Evolutionary conservation across 2,797 vertebrate genomes (phyloP), one percentile per base, ranked within the genome.

Genomic region (Alcedo atthis): DNA sequence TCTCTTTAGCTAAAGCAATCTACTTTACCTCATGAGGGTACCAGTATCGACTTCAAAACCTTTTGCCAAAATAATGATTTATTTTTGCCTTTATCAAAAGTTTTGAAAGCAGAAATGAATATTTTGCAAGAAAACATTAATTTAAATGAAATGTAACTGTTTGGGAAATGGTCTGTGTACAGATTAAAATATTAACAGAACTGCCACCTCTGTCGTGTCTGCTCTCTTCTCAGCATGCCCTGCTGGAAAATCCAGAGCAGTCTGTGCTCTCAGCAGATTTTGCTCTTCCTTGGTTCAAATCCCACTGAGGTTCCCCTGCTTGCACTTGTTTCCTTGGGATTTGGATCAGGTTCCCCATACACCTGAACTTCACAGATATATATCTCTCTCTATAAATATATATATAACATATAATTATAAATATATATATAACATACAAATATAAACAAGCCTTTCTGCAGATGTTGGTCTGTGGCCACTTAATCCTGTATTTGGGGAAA

Each of bases 31-130:
- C 97, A 98, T n/a, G n/a, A n/a, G n/a, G n/a, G n/a, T n/a, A n/a
- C 98, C 98, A 98, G 93, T 94, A 95, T 97, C 96, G 61, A 98
- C 96, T 98, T 98, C 96, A 97, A 98, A 97, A 98, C 97, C 97
- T 98, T 98, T 99, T 99, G 98, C 98, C 98, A 98, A 98, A 98
- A 98, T 97, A 96, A 97, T 96, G 97, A 96, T 98, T 98, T 98
- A 98, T 98, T 99, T 99, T 99, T 98, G 97, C 97, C 97, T 98
- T 98, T 97, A 94, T 97, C 95, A 97, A 92, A 87, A 94, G 94
- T 97, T 97, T 97, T 97, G 96, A 96, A 95, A 93, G 90, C 94
- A 95, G 95, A 97, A 96, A 97, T 96, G 87, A 98, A 94, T 97
- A 97, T 98, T 98, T 98, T 98, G 91, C 92, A 97, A 97, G 94